phyloP scores from a whole-genome alignment of 1,140 invertebrate genomes.

The Bombus affinis region DNA sequence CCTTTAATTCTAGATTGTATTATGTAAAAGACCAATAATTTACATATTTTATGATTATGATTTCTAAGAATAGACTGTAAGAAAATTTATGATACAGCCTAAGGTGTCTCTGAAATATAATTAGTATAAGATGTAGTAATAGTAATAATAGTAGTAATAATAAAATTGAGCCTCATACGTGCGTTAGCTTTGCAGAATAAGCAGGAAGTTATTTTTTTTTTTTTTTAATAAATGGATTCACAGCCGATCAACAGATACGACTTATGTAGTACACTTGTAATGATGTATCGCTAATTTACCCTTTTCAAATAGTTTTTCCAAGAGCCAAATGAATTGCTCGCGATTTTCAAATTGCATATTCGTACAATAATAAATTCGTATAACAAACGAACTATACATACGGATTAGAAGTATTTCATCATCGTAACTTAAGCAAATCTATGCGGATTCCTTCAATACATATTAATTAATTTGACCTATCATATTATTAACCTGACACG shows the following conservation, averaged over 20 bases:
- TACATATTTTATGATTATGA: no score
- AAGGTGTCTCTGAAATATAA: no score
- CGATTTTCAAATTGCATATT: slow-evolving; percentile 13
- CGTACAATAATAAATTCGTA: neutral
- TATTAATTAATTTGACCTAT: neutral
- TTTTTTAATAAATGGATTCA: no score
- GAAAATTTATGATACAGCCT: no score
- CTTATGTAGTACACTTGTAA: neutral
- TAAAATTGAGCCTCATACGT: no score
- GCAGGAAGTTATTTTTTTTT: no score
- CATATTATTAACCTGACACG: neutral
- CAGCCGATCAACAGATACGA: neutral
- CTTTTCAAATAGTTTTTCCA: neutral
- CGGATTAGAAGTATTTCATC: neutral
- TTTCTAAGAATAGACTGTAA: no score
- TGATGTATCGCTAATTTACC: neutral
- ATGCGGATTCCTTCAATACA: neutral
- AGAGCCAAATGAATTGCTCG: neutral
- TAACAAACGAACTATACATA: neutral
- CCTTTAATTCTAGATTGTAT: no score
- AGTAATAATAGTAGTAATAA: no score
- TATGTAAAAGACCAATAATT: no score
- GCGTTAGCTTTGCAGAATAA: no score
- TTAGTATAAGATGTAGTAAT: no score
- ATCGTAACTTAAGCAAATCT: neutral